phyloP scores from a whole-genome alignment of 2,113 vertebrate genomes.

The Strix aluco region DNA sequence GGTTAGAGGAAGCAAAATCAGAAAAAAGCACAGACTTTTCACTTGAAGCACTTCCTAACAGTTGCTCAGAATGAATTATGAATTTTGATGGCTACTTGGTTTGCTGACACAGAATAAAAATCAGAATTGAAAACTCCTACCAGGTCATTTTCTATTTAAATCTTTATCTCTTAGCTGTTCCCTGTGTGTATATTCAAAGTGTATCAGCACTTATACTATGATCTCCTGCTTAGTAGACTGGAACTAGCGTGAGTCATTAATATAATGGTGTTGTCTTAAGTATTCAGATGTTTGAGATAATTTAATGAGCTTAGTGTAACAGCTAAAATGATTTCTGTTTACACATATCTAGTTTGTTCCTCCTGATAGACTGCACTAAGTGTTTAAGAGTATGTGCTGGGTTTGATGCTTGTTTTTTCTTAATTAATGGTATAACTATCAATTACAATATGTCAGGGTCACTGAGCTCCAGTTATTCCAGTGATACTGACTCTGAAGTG shows the following conservation, averaged over 20 bases:
- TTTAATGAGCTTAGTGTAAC: background rate
- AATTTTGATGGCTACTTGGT: background rate
- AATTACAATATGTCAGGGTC: background rate
- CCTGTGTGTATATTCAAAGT: background rate
- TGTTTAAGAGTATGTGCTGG: background rate
- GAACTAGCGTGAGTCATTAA: background rate
- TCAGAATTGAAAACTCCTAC: background rate
- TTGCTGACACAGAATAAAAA: conserved; percentile 16
- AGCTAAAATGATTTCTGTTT: background rate
- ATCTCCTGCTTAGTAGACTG: background rate
- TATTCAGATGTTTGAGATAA: background rate
- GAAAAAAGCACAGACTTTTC: background rate
- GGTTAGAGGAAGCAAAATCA: background rate
- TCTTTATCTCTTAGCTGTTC: conserved; percentile 5
- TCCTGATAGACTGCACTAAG: background rate
- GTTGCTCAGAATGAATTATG: background rate
- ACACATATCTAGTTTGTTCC: background rate
- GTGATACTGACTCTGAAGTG: background rate
- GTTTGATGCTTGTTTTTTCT: background rate
- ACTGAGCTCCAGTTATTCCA: background rate
- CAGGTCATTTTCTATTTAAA: background rate
- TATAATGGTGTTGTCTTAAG: background rate
- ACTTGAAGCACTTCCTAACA: background rate
- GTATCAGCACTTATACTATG: background rate
- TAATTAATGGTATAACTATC: background rate